Percentiles rank a stretch among this genome's conserved stretches.
phyloP scores from a whole-genome alignment of 2,113 vertebrate species.

The Mesocricetus auratus region DNA sequence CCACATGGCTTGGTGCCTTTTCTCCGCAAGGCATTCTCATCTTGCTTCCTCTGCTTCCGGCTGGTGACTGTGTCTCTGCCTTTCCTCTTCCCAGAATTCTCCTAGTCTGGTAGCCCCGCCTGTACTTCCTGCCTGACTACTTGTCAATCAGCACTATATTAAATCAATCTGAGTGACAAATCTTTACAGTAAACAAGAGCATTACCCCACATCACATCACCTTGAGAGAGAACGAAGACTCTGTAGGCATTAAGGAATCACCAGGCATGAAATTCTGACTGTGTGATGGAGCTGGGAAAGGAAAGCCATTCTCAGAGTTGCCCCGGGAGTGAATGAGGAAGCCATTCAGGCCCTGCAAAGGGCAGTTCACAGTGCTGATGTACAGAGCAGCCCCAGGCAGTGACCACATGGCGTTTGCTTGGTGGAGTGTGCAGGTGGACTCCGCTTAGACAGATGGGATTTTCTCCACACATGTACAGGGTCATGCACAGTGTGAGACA shows the following conservation, averaged over 20 bases:
- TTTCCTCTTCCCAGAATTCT: too few species aligned
- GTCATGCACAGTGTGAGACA: not conserved
- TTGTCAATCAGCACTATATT: too few species aligned
- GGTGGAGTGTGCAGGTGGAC: not conserved
- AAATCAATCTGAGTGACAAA: too few species aligned
- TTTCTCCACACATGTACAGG: not conserved
- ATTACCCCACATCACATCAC: not conserved
- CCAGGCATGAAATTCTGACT: not conserved
- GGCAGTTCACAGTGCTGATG: too few species aligned
- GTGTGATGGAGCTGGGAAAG: not conserved
- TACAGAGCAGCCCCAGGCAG: not conserved
- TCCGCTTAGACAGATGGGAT: not conserved
- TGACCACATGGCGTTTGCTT: not conserved
- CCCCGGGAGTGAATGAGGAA: not conserved
- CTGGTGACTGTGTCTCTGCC: too few species aligned
- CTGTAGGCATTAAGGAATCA: not conserved
- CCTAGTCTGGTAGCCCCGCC: too few species aligned
- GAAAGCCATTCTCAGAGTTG: not conserved
- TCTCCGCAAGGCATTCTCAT: too few species aligned
- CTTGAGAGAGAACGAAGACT: not conserved
- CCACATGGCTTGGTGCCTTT: too few species aligned
- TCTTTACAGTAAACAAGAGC: too few species aligned
- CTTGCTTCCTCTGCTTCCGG: too few species aligned
- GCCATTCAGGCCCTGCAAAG: not conserved
- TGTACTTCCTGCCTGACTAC: too few species aligned